phyloP scores from a whole-genome alignment of 23 tunicate genomes.

The Ciona savignyi region DNA sequence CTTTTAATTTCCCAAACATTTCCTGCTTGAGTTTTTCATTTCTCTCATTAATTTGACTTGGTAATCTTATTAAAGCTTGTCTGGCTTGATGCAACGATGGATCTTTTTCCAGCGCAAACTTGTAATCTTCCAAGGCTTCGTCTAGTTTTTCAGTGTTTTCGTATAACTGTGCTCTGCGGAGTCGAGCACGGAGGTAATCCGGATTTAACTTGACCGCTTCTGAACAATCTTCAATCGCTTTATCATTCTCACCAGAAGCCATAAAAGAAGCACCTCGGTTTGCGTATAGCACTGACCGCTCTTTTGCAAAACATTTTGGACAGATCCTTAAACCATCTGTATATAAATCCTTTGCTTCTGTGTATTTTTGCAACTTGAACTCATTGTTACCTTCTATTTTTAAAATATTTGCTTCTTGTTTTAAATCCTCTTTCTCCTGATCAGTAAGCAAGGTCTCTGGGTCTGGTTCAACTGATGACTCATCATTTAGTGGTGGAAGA shows the following conservation, averaged over 20 bases:
- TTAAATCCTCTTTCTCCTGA: too few relatives aligned
- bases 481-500: too few relatives aligned
- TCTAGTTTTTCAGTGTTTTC: slow-evolving; percentile 67
- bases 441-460: too few relatives aligned
- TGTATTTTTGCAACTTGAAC: slow-evolving; percentile 13
- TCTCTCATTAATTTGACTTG: slow-evolving; percentile 43
- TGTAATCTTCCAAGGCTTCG: slow-evolving; percentile 54
- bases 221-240: slow-evolving; percentile 51
- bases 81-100: slow-evolving; percentile 41
- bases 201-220: slow-evolving; percentile 63
- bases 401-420: slow-evolving; percentile 12
- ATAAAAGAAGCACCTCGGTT: slow-evolving; percentile 61
- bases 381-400: slow-evolving; percentile 40
- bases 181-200: slow-evolving; percentile 40
- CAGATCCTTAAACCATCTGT: slow-evolving; percentile 52
- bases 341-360: slow-evolving; percentile 50
- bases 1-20: slow-evolving; percentile 79
- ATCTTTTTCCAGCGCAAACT: slow-evolving; percentile 42
- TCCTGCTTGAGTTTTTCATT: slow-evolving; percentile 83
- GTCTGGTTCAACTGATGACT: too few relatives aligned
- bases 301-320: slow-evolving; percentile 36
- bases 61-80: slow-evolving; percentile 39
- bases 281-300: slow-evolving; percentile 42
- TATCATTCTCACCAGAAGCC: too few relatives aligned
- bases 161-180: slow-evolving; percentile 67